Evolutionary conservation across 2,113 vertebrate genomes (phyloP).

Genomic region (Eublepharis macularius): DNA sequence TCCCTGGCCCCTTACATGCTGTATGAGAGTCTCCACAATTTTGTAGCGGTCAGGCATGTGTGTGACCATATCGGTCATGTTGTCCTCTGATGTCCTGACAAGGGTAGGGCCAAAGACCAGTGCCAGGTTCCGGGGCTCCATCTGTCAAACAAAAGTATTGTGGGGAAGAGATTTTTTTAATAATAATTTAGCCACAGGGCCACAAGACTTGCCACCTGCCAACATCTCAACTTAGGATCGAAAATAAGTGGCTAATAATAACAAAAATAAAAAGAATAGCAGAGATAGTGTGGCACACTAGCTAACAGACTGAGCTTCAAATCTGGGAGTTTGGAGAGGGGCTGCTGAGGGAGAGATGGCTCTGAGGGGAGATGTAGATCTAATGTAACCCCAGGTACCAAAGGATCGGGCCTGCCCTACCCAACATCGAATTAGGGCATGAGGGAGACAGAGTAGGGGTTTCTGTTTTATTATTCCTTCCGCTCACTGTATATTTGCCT

Average conservation of each 20-base stretch:
- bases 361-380: too few relatives aligned
- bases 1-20: constrained; percentile 79
- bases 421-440: too few relatives aligned
- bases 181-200: neutral
- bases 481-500: too few relatives aligned
- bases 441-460: too few relatives aligned
- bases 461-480: too few relatives aligned
- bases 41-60: constrained; percentile 99
- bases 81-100: constrained; percentile 95
- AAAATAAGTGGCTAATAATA: too few relatives aligned
- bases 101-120: constrained; percentile 95
- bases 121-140: constrained; percentile 96
- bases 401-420: too few relatives aligned
- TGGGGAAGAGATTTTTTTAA: neutral
- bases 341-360: neutral
- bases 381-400: neutral
- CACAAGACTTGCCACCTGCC: neutral
- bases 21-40: constrained; percentile 96
- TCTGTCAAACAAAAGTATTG: constrained; percentile 69
- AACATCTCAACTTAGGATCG: neutral
- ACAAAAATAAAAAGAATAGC: too few relatives aligned
- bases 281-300: too few relatives aligned
- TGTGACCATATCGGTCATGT: constrained; percentile 99
- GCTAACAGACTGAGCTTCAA: too few relatives aligned
- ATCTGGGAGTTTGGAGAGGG: neutral